Evolutionary conservation across 2,113 vertebrate genomes (phyloP).

Genomic region (Mustelus asterias): DNA sequence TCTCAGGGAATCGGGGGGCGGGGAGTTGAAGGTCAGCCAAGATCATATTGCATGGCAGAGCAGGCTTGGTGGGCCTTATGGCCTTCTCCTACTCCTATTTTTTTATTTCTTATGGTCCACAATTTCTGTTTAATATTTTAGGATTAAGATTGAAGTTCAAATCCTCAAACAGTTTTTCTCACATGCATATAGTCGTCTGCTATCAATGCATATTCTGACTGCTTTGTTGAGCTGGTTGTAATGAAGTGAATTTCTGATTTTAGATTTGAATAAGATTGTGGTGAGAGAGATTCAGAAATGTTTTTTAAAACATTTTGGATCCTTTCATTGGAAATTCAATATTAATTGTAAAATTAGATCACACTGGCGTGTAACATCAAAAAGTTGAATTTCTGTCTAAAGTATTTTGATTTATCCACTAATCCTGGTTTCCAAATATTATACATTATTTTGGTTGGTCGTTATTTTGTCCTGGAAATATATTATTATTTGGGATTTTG

Average conservation of each 20-base stretch:
- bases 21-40: no score
- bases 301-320: not conserved
- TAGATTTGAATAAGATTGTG: not conserved
- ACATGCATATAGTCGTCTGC: not conserved
- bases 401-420: not conserved
- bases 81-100: no score
- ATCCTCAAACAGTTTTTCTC: not conserved
- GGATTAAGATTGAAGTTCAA: not conserved
- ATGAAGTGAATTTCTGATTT: not conserved
- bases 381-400: not conserved
- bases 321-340: not conserved
- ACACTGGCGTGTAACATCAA: not conserved
- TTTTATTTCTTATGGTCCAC: not conserved
- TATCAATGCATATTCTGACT: not conserved
- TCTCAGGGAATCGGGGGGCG: no score
- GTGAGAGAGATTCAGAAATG: not conserved
- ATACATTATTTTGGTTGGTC: not conserved
- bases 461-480: not conserved
- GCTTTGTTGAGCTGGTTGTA: not conserved
- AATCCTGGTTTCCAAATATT: not conserved
- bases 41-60: no score
- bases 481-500: not conserved
- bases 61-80: no score
- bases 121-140: not conserved
- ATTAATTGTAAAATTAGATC: not conserved